Conservation (phyloP, 35 echinoderm and acorn worm genomes). For the Hemicentrotus pulcherrimus region DNA sequence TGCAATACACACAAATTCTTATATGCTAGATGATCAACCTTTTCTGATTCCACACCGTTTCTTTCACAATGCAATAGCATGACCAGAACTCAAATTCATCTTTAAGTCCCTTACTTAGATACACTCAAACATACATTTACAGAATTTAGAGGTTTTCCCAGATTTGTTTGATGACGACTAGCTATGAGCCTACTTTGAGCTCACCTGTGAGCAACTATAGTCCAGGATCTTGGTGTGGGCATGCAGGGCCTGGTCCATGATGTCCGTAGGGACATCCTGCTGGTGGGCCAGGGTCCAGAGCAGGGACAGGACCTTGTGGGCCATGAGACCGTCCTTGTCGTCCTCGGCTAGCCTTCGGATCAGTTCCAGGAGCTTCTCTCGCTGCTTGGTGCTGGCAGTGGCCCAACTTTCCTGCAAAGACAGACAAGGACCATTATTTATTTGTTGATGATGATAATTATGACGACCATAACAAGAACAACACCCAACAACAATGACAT, state of each 20-base stretch:
- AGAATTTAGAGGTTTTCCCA: too few species aligned
- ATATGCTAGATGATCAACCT: too few species aligned
- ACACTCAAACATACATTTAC: too few species aligned
- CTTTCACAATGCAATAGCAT: too few species aligned
- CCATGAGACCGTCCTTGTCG: slow-evolving; percentile 99
- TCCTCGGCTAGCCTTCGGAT: slow-evolving; percentile 95
- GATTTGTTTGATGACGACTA: too few species aligned
- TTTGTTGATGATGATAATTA: too few species aligned
- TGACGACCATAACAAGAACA: too few species aligned
- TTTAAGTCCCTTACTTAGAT: too few species aligned
- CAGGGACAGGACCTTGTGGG: slow-evolving; percentile 93
- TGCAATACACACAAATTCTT: too few species aligned
- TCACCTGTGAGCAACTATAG: slow-evolving; percentile 98
- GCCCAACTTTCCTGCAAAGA: slow-evolving; percentile 80
- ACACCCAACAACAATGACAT: too few species aligned
- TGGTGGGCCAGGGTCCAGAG: slow-evolving; percentile 97
- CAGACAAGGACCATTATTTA: background rate
- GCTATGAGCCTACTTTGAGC: background rate
- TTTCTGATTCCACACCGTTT: too few species aligned
- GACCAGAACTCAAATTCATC: too few species aligned
- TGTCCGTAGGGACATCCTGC: slow-evolving; percentile 96
- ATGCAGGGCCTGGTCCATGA: slow-evolving; percentile 97
- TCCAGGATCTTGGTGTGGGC: slow-evolving; percentile 98
- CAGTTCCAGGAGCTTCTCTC: slow-evolving; percentile 93
- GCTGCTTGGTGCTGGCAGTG: slow-evolving; percentile 88